Conservation (phyloP, 2,888 invertebrate genomes). For the Osmoderma eremita region DNA sequence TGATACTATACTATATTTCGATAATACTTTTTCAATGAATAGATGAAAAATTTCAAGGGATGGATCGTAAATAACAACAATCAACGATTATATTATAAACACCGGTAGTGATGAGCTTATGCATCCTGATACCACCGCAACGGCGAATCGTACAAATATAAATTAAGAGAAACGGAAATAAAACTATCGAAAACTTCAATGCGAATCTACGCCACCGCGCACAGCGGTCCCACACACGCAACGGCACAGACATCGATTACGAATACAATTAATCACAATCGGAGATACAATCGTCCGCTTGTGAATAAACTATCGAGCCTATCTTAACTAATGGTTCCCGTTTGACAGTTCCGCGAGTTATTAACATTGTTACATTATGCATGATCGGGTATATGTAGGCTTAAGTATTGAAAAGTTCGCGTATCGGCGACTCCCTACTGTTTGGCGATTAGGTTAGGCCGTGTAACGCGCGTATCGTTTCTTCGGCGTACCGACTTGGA, state of each 20-base stretch:
- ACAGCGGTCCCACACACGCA: constrained; percentile 1
- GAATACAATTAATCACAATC: constrained; percentile 45
- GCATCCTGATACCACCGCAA: no score
- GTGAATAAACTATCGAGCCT: constrained; percentile 43
- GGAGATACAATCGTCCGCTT: constrained; percentile 41
- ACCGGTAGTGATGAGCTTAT: no score
- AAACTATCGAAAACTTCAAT: no score
- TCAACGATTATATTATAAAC: no score
- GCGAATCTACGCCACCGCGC: background rate
- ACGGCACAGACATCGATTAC: constrained; percentile 40
- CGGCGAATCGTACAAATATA: no score
- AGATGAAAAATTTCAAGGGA: no score
- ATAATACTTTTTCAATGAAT: no score
- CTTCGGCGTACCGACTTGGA: no score
- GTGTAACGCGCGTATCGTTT: background rate
- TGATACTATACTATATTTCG: no score
- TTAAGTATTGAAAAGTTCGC: constrained; percentile 29
- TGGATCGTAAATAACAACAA: no score
- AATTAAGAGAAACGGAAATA: no score
- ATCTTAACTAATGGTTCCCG: constrained; percentile 43
- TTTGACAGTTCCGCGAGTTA: constrained; percentile 31
- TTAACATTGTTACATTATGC: constrained; percentile 23
- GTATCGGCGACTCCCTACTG: constrained; percentile 40
- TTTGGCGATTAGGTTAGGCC: constrained; percentile 40
- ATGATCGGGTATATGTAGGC: background rate